Conservation (phyloP, 2,888 invertebrate genomes). For the Pogonocherus hispidulus region DNA sequence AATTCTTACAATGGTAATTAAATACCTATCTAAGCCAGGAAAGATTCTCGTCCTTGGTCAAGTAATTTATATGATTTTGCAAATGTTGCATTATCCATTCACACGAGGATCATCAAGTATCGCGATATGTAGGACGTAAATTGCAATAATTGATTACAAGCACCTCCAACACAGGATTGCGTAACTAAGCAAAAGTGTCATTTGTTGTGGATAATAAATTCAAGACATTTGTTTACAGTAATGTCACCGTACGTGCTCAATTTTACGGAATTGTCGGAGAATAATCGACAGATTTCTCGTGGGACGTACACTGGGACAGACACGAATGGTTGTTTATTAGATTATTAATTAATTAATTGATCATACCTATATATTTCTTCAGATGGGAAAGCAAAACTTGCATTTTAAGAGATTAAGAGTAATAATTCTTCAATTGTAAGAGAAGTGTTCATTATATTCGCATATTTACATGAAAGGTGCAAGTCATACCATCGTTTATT, state of each 20-base stretch:
- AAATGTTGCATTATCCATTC: not conserved
- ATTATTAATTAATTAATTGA: not conserved
- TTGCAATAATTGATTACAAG: not conserved
- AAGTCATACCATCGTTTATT: too few relatives aligned
- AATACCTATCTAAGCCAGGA: too few relatives aligned
- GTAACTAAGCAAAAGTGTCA: not conserved
- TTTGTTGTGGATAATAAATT: slow-evolving; percentile 2
- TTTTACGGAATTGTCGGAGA: not conserved
- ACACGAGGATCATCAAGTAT: not conserved
- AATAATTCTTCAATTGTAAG: too few relatives aligned
- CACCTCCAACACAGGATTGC: not conserved
- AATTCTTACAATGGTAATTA: too few relatives aligned
- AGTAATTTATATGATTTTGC: not conserved
- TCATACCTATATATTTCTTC: not conserved
- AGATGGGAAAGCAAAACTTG: not conserved
- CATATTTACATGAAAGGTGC: too few relatives aligned
- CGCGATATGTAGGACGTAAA: not conserved
- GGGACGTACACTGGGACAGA: not conserved
- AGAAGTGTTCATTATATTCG: too few relatives aligned
- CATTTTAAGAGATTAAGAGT: too few relatives aligned
- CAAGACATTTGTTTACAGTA: not conserved
- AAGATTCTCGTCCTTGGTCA: not conserved
- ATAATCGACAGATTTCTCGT: not conserved
- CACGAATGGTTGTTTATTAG: not conserved
- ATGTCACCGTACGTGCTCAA: not conserved